phyloP scores from a whole-genome alignment of 1,140 invertebrate genomes.

The Heliothis virescens region DNA sequence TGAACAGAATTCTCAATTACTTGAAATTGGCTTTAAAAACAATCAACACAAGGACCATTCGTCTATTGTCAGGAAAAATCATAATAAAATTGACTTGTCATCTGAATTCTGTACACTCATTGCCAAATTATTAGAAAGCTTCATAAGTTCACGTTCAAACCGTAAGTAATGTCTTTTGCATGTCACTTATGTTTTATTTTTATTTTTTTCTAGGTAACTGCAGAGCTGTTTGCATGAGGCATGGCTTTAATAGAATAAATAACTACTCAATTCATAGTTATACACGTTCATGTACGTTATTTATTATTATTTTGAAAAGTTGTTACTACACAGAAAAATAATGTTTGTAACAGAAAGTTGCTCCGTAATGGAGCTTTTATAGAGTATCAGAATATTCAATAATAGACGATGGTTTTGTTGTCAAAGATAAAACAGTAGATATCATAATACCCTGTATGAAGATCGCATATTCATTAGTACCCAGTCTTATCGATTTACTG shows the following conservation, averaged over 20 bases:
- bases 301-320: constrained; percentile 37
- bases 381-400: constrained; percentile 1
- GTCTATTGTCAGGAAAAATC: constrained; percentile 8
- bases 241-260: constrained; percentile 78
- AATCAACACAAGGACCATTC: neutral
- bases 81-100: constrained; percentile 33
- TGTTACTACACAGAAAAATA: constrained; percentile 37
- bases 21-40: constrained; percentile 15
- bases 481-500: constrained; percentile 58
- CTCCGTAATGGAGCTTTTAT: constrained; percentile 22
- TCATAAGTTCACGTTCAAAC: constrained; percentile 21
- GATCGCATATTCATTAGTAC: constrained; percentile 52
- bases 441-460: constrained; percentile 46
- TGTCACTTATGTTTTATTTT: constrained; percentile 68
- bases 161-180: constrained; percentile 60
- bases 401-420: constrained; percentile 8
- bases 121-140: constrained; percentile 25
- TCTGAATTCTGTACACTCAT: constrained; percentile 34
- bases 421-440: constrained; percentile 41
- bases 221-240: constrained; percentile 78
- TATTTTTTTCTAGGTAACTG: constrained; percentile 79
- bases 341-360: constrained; percentile 44
- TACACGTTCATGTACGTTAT: constrained; percentile 81
- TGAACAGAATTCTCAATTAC: constrained; percentile 20
- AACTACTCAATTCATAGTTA: constrained; percentile 74